Evolutionary conservation across 2,113 vertebrate genomes (phyloP).

Genomic region (Genyomyrus donnyi): DNA sequence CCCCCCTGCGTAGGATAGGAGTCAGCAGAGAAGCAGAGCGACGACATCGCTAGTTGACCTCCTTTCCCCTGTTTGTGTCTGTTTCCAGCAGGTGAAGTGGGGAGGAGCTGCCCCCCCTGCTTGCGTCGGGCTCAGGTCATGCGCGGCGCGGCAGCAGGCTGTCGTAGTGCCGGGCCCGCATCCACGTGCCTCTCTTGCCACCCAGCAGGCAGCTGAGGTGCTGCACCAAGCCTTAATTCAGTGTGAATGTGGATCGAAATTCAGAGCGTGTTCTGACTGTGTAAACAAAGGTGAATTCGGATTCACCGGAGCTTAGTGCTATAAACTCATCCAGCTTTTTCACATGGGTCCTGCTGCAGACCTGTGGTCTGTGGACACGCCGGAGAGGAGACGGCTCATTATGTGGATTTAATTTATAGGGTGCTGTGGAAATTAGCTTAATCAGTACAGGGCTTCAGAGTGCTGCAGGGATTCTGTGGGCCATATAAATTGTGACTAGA

Average conservation of each 20-base stretch:
- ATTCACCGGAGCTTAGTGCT: background rate
- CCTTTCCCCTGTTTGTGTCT: background rate
- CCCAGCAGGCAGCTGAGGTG: background rate
- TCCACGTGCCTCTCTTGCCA: background rate
- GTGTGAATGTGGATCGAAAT: background rate
- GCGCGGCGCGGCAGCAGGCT: too few species aligned
- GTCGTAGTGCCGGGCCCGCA: background rate
- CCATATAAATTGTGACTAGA: background rate
- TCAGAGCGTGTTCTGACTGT: slow-evolving; percentile 24
- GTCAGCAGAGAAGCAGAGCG: background rate
- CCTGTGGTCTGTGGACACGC: background rate
- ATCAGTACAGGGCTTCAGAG: background rate
- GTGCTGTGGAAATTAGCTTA: background rate
- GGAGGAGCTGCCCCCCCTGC: background rate
- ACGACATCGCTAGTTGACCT: background rate
- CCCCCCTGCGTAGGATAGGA: background rate
- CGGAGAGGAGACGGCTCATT: background rate
- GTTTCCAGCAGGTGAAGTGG: background rate
- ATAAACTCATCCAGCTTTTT: background rate
- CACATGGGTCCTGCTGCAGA: background rate
- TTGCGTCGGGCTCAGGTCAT: background rate
- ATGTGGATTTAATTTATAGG: background rate
- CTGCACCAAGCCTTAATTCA: background rate
- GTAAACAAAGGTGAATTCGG: slow-evolving; percentile 39
- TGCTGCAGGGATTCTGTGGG: background rate